These are phyloP conservation scores for Phycodurus eques DNA, from an alignment of 2,113 vertebrate species.

Conservation along the genomic window DNA sequence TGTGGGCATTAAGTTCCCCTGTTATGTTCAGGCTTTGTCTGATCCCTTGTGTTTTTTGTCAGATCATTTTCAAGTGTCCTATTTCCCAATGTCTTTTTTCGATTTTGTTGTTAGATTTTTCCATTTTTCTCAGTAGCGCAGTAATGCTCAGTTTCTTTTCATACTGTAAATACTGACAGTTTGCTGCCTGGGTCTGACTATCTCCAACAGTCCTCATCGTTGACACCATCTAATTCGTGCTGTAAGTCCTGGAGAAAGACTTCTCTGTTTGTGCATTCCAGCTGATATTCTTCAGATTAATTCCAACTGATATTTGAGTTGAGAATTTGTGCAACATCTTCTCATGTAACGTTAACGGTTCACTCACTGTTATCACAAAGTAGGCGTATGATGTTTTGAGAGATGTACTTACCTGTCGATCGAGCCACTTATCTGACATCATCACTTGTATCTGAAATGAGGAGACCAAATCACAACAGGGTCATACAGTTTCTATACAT, in stretches of 20 bases:
- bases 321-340: not conserved
- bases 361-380: not conserved
- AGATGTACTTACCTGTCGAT: slow-evolving; percentile 60
- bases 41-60: not conserved
- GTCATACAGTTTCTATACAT: not conserved
- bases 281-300: no score
- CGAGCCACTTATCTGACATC: slow-evolving; percentile 71
- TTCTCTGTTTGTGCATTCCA: no score
- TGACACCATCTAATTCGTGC: not conserved
- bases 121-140: no score
- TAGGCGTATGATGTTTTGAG: not conserved
- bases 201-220: no score
- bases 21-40: not conserved
- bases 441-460: slow-evolving; percentile 65
- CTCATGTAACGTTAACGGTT: not conserved
- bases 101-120: no score
- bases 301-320: not conserved
- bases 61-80: not conserved
- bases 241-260: not conserved
- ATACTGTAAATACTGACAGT: not conserved
- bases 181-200: not conserved
- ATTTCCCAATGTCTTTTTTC: not conserved
- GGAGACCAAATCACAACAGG: not conserved
- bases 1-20: not conserved
- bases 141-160: no score